These are phyloP conservation scores for Pimephales promelas DNA, from an alignment of 2,113 vertebrate genomes.

Conservation along the genomic window DNA sequence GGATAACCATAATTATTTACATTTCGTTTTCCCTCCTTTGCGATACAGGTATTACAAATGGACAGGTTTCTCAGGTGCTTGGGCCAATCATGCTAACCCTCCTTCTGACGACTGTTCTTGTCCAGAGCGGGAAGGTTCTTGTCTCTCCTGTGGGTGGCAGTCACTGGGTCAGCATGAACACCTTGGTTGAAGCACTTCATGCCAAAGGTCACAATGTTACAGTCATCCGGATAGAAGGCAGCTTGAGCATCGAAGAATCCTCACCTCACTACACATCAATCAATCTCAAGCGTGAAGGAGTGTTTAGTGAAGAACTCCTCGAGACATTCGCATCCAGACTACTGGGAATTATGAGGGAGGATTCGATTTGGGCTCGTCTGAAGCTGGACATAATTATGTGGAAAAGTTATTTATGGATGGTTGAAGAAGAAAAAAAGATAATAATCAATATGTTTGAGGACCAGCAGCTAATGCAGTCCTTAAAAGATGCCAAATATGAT, in stretches of 20 bases:
- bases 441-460: slow-evolving; percentile 51
- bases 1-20: too few relatives aligned
- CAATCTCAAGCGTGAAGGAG: background rate
- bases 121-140: slow-evolving; percentile 63
- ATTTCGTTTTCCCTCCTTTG: background rate
- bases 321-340: background rate
- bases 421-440: background rate
- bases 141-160: slow-evolving; percentile 70
- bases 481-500: slow-evolving; percentile 54
- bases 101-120: slow-evolving; percentile 17
- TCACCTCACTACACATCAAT: slow-evolving; percentile 46
- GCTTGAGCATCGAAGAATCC: slow-evolving; percentile 47
- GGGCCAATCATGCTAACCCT: slow-evolving; percentile 11
- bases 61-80: background rate
- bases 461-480: slow-evolving; percentile 32
- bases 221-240: slow-evolving; percentile 35
- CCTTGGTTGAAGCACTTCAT: slow-evolving; percentile 66
- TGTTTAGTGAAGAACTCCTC: slow-evolving; percentile 32
- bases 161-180: slow-evolving; percentile 71
- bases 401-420: slow-evolving; percentile 7
- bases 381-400: slow-evolving; percentile 48
- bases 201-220: slow-evolving; percentile 67
- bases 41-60: slow-evolving; percentile 36
- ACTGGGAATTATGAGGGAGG: slow-evolving; percentile 35
- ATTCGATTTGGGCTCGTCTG: slow-evolving; percentile 37